Evolutionary conservation across 2,113 vertebrate species (phyloP).

Genomic region (Mystacornis crossleyi): DNA sequence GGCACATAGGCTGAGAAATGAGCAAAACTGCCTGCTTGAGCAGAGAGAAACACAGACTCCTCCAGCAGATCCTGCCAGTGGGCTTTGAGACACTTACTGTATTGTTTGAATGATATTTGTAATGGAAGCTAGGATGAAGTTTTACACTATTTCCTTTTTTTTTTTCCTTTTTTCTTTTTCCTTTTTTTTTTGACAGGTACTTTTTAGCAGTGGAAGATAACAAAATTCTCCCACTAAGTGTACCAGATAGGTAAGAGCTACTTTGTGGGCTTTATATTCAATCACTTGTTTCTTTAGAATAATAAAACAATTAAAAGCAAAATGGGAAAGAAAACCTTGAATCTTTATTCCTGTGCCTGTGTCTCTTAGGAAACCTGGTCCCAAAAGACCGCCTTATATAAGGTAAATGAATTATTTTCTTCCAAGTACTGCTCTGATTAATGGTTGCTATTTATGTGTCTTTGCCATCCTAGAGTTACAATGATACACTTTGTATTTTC

Average conservation of each 20-base stretch:
- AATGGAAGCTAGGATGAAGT: not conserved
- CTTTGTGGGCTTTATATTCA: not conserved
- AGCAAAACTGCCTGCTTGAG: not conserved
- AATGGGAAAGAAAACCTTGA: not conserved
- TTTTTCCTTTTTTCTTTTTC: not conserved
- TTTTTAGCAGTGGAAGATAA: conserved; percentile 84
- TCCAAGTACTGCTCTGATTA: not conserved
- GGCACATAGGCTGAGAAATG: not conserved
- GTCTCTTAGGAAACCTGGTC: conserved; percentile 69
- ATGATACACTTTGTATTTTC: conserved; percentile 40
- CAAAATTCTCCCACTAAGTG: conserved; percentile 80
- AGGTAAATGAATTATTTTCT: conserved; percentile 75
- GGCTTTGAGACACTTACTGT: not conserved
- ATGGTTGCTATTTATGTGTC: not conserved
- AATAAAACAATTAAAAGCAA: not conserved
- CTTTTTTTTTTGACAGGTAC: conserved; percentile 77
- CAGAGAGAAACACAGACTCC: not conserved
- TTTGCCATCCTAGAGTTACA: not conserved
- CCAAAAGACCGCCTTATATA: conserved; percentile 84
- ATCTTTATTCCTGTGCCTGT: conserved; percentile 4
- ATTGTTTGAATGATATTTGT: not conserved
- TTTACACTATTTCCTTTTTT: not conserved
- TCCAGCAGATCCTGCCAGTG: not conserved
- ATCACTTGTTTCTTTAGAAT: not conserved
- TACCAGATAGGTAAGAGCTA: conserved; percentile 79